A percentile compares a stretch with the other conserved stretches of the same genome.
These are phyloP conservation scores for Sceloporus tristichus DNA, from an alignment of 2,113 vertebrate genomes.

Conservation along the genomic window DNA sequence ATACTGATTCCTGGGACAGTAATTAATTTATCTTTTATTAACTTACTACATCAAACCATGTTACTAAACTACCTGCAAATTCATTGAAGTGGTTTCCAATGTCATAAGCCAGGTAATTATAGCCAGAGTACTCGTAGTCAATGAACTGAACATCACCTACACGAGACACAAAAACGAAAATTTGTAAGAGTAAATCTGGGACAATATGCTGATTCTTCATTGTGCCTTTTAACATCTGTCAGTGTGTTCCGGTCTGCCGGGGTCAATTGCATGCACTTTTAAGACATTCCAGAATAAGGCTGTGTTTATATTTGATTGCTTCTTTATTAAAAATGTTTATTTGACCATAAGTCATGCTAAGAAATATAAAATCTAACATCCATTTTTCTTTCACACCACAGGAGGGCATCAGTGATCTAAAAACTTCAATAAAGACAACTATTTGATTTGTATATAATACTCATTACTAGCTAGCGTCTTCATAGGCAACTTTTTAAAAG, in stretches of 20 bases:
- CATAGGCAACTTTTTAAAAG: neutral
- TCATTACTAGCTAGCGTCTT: neutral
- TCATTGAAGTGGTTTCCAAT: slow-evolving; percentile 99
- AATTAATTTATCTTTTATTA: neutral
- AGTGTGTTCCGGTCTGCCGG: slow-evolving; percentile 50
- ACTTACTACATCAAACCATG: neutral
- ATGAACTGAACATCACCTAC: slow-evolving; percentile 96
- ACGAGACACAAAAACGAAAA: slow-evolving; percentile 82
- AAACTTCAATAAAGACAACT: slow-evolving; percentile 8
- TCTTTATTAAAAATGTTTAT: neutral
- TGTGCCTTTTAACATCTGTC: slow-evolving; percentile 47
- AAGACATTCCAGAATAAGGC: slow-evolving; percentile 67
- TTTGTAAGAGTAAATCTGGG: slow-evolving; percentile 63
- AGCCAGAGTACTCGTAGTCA: slow-evolving; percentile 98
- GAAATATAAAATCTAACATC: slow-evolving; percentile 23
- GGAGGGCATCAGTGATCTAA: slow-evolving; percentile 72
- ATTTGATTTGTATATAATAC: neutral
- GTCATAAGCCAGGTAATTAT: slow-evolving; percentile 98
- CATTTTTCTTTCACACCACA: slow-evolving; percentile 72
- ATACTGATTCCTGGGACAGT: neutral
- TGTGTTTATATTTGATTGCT: slow-evolving; percentile 59
- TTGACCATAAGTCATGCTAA: neutral
- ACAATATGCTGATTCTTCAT: slow-evolving; percentile 57
- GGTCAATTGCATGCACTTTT: slow-evolving; percentile 63
- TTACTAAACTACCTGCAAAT: slow-evolving; percentile 88